These are phyloP conservation scores for Chaetodon auriga DNA, from an alignment of 2,113 vertebrate genomes.

Conservation along the genomic window DNA sequence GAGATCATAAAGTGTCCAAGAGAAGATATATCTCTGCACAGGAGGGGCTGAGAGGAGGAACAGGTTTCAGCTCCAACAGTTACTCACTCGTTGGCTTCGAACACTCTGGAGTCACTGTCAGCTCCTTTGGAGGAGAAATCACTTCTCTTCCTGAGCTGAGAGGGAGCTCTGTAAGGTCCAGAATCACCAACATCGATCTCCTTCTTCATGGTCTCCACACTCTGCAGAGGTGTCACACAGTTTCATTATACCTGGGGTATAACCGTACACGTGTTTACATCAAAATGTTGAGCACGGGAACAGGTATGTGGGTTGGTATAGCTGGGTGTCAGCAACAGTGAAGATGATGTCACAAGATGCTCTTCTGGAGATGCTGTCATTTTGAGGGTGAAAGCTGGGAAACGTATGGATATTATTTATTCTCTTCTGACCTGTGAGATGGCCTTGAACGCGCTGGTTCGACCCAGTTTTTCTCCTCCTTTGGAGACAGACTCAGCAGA, in stretches of 20 bases:
- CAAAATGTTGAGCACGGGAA: not conserved
- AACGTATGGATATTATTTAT: not conserved
- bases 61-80: not conserved
- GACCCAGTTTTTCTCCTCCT: conserved; percentile 92
- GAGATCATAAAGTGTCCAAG: not conserved
- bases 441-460: conserved; percentile 89
- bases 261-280: no score
- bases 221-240: conserved; percentile 77
- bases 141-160: conserved; percentile 90
- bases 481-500: conserved; percentile 91
- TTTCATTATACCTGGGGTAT: not conserved
- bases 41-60: not conserved
- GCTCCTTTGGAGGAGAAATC: conserved; percentile 90
- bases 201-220: conserved; percentile 93
- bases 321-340: no score
- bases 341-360: not conserved
- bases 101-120: conserved; percentile 85
- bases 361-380: no score
- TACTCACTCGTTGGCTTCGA: conserved; percentile 93
- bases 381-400: not conserved
- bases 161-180: conserved; percentile 90
- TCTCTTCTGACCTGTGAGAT: conserved; percentile 86
- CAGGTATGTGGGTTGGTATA: not conserved
- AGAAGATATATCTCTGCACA: not conserved
- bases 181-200: conserved; percentile 91